Conservation (phyloP, 2,888 invertebrate genomes). For the Drosophila parthenogenetica region DNA sequence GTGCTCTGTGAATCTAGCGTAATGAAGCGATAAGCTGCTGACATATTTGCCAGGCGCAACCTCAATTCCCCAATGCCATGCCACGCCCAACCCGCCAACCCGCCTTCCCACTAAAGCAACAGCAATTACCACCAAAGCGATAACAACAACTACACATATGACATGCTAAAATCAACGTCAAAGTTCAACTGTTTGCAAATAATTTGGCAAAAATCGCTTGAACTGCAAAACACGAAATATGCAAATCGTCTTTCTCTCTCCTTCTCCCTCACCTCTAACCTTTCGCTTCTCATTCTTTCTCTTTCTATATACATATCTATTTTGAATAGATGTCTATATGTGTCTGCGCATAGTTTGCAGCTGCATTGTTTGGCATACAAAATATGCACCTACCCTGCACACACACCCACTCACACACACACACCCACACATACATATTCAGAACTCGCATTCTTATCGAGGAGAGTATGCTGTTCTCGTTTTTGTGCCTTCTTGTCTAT, state of each 20-base stretch:
- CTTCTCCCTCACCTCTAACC: neutral
- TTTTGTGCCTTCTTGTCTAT: constrained; percentile 55
- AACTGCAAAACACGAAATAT: constrained; percentile 51
- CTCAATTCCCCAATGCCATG: constrained; percentile 49
- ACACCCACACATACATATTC: constrained; percentile 14
- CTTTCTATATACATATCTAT: constrained; percentile 13
- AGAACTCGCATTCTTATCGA: constrained; percentile 47
- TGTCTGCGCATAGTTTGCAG: constrained; percentile 49
- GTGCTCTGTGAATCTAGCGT: constrained; percentile 58
- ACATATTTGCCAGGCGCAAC: constrained; percentile 69
- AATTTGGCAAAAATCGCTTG: constrained; percentile 70
- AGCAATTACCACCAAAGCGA: constrained; percentile 58
- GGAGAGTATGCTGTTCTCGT: constrained; percentile 54
- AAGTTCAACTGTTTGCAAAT: constrained; percentile 72
- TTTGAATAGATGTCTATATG: constrained; percentile 10
- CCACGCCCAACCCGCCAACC: neutral
- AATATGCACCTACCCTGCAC: constrained; percentile 18
- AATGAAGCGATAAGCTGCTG: constrained; percentile 71
- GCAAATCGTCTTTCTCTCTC: constrained; percentile 22
- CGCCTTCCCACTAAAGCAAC: constrained; percentile 3
- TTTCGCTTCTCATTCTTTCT: neutral
- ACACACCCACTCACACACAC: constrained; percentile 15
- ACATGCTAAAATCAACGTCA: constrained; percentile 66
- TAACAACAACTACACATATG: constrained; percentile 35
- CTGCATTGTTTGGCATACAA: constrained; percentile 66